A percentile compares a stretch with the other conserved stretches of the same genome.
These are phyloP conservation scores for Neopipo cinnamomea DNA, from an alignment of 2,113 vertebrate species.

Conservation along the genomic window DNA sequence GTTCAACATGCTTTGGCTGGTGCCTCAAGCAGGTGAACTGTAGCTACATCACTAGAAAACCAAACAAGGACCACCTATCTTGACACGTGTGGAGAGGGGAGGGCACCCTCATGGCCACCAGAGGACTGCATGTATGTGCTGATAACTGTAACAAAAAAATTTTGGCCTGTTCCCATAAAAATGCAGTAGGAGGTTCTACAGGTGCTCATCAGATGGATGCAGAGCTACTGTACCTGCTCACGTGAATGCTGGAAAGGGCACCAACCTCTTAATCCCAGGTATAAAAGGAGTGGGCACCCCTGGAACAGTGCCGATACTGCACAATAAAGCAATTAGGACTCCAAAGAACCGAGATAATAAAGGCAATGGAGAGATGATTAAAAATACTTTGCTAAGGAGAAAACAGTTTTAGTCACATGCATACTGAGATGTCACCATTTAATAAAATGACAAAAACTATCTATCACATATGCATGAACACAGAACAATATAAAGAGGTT, in stretches of 20 bases:
- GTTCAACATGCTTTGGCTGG: background rate
- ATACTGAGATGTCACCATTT: conserved; percentile 80
- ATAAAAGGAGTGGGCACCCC: background rate
- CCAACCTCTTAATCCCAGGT: background rate
- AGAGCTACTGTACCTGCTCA: background rate
- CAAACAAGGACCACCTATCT: background rate
- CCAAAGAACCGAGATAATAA: background rate
- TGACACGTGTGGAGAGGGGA: background rate
- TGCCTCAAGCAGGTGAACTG: background rate
- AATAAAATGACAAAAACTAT: conserved; percentile 95
- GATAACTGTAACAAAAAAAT: background rate
- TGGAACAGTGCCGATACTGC: background rate
- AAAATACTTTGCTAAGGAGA: conserved; percentile 69
- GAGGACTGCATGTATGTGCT: fast-evolving
- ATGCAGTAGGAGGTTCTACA: background rate
- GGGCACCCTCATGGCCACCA: background rate
- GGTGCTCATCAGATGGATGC: fast-evolving
- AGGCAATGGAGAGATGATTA: conserved; percentile 64
- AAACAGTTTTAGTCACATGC: conserved; percentile 77
- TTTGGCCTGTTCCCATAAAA: background rate
- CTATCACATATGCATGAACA: conserved; percentile 86
- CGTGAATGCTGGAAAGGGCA: background rate
- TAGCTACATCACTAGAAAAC: background rate
- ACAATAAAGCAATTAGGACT: background rate
- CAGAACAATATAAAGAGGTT: conserved; percentile 88